A percentile compares a stretch with the other conserved stretches of the same genome.
Evolutionary conservation across 2,113 vertebrate genomes (phyloP).

Genomic region (Psilopsiagon aurifrons): DNA sequence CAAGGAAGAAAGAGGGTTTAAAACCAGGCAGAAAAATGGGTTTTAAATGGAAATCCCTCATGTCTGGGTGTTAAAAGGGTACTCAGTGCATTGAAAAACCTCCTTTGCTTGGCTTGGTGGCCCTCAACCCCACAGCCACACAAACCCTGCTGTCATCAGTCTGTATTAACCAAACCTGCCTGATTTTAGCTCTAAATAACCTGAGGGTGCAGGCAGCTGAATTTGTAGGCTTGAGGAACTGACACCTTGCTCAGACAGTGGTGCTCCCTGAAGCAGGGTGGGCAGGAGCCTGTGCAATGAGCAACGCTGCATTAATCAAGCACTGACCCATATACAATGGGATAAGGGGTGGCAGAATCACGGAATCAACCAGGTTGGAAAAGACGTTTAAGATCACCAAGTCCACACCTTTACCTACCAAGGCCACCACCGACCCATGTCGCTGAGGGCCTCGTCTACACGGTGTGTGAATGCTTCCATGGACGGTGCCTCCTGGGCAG

Average conservation of each 20-base stretch:
- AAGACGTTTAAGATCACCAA: not conserved
- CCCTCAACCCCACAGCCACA: not conserved
- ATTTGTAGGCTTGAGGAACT: not conserved
- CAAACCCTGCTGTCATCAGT: not conserved
- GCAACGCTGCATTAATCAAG: accelerated
- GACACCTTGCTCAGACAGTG: too few relatives aligned
- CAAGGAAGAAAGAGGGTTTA: not conserved
- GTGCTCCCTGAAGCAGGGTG: not conserved
- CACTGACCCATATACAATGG: not conserved
- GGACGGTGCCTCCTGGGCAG: not conserved
- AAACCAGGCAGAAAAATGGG: not conserved
- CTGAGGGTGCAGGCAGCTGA: accelerated
- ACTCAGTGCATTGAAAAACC: accelerated
- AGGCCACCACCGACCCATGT: not conserved
- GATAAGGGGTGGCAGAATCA: not conserved
- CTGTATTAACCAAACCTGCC: not conserved
- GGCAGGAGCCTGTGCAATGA: not conserved
- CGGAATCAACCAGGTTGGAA: not conserved
- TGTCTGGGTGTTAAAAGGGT: not conserved
- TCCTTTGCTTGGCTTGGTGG: too few relatives aligned
- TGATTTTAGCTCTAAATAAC: not conserved
- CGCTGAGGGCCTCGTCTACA: not conserved
- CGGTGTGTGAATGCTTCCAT: not conserved
- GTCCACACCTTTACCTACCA: not conserved
- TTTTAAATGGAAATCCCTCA: not conserved